Conservation (phyloP, 1,140 invertebrate genomes). For the Pteromalus puparum region DNA sequence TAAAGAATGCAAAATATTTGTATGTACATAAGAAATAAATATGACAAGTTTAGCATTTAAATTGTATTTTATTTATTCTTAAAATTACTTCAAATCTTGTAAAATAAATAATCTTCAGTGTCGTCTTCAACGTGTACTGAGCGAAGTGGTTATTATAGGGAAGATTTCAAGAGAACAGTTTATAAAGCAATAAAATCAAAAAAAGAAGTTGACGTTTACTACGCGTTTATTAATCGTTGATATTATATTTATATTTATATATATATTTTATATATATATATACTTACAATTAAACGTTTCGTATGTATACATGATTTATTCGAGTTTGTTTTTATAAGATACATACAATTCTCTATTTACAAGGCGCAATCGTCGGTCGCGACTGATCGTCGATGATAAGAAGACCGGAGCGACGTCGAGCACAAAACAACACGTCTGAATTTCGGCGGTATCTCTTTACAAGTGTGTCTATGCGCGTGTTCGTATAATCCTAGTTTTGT, state of each 20-base stretch:
- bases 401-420: constrained; percentile 13
- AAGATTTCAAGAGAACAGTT: constrained; percentile 43
- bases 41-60: constrained; percentile 46
- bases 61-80: constrained; percentile 42
- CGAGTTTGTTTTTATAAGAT: constrained; percentile 48
- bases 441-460: constrained; percentile 55
- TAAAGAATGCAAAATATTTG: constrained; percentile 17
- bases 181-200: constrained; percentile 44
- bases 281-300: constrained; percentile 64
- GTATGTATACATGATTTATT: constrained; percentile 61
- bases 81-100: constrained; percentile 45
- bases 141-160: constrained; percentile 31
- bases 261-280: constrained; percentile 57
- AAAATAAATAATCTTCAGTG: constrained; percentile 51
- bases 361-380: constrained; percentile 41
- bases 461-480: constrained; percentile 31
- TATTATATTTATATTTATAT: constrained; percentile 65
- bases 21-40: constrained; percentile 45
- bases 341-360: constrained; percentile 54
- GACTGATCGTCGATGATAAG: constrained; percentile 24
- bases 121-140: constrained; percentile 31
- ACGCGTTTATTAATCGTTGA: constrained; percentile 67
- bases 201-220: constrained; percentile 55
- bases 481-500: constrained; percentile 64
- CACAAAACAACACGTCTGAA: constrained; percentile 49